Conservation (phyloP, 2,113 vertebrate genomes). For the Ranitomeya variabilis region DNA sequence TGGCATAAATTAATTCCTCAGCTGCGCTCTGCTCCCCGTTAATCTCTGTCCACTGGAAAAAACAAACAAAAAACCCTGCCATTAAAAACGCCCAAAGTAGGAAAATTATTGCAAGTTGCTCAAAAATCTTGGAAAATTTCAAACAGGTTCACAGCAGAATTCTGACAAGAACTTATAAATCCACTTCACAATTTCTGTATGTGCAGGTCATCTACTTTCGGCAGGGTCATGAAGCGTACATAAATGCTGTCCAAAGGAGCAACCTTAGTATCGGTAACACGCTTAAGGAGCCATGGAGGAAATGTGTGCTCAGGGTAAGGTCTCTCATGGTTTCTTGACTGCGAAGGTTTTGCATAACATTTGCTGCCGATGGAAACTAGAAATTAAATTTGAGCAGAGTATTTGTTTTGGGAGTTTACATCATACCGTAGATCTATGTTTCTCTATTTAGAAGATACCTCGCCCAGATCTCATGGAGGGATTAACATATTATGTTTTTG, state of each 20-base stretch:
- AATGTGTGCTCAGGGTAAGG: conserved; percentile 87
- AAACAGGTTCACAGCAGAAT: no score
- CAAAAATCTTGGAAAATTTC: no score
- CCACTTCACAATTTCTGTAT: background rate
- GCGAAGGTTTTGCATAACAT: no score
- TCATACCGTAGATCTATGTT: background rate
- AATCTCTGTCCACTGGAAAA: no score
- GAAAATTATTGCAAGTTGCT: no score
- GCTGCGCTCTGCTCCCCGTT: no score
- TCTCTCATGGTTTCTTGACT: conserved; percentile 47
- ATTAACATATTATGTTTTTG: conserved; percentile 40
- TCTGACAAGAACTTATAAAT: no score
- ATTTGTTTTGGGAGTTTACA: background rate
- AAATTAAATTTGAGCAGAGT: no score
- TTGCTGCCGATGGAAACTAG: no score
- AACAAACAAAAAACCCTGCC: no score
- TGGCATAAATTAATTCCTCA: no score
- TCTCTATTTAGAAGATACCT: background rate
- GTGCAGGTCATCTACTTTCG: conserved; percentile 94
- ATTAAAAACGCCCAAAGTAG: no score
- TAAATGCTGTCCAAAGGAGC: conserved; percentile 87
- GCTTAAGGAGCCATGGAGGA: conserved; percentile 93
- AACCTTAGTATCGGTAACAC: conserved; percentile 87
- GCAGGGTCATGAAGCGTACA: conserved; percentile 94
- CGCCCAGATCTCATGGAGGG: background rate